Conservation (phyloP, 2,797 vertebrate genomes). For the Uromys caudimaculatus region DNA sequence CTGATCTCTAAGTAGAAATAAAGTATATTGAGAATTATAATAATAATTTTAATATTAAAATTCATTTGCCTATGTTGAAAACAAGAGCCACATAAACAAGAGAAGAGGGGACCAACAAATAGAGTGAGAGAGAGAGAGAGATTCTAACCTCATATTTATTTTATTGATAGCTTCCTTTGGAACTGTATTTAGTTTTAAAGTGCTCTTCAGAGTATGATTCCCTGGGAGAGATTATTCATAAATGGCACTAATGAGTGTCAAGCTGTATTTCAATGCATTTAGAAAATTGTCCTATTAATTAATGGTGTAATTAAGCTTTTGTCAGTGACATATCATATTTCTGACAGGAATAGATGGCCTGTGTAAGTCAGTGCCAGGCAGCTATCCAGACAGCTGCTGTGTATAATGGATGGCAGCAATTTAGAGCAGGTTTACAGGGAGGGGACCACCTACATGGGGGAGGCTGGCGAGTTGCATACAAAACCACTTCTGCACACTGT, state of each 20-base stretch:
- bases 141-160: conserved; percentile 72
- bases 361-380: conserved; percentile 91
- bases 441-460: conserved; percentile 94
- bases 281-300: conserved; percentile 99
- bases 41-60: conserved; percentile 67
- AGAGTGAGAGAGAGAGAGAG: neutral
- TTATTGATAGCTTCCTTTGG: conserved; percentile 74
- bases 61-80: conserved; percentile 22
- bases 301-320: conserved; percentile 99
- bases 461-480: conserved; percentile 87
- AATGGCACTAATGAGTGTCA: conserved; percentile 95
- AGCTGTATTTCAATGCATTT: conserved; percentile 93
- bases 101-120: neutral
- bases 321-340: conserved; percentile 97
- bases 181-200: conserved; percentile 83
- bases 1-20: conserved; percentile 33
- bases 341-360: conserved; percentile 97
- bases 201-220: conserved; percentile 84
- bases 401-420: conserved; percentile 98
- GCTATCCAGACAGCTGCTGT: conserved; percentile 87
- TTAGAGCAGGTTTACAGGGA: conserved; percentile 94
- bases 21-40: neutral
- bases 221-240: conserved; percentile 91
- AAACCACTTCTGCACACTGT: conserved; percentile 84
- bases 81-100: conserved; percentile 9